These are phyloP conservation scores for Dreissena polymorpha DNA, from an alignment of 1,140 invertebrate species.

Conservation along the genomic window DNA sequence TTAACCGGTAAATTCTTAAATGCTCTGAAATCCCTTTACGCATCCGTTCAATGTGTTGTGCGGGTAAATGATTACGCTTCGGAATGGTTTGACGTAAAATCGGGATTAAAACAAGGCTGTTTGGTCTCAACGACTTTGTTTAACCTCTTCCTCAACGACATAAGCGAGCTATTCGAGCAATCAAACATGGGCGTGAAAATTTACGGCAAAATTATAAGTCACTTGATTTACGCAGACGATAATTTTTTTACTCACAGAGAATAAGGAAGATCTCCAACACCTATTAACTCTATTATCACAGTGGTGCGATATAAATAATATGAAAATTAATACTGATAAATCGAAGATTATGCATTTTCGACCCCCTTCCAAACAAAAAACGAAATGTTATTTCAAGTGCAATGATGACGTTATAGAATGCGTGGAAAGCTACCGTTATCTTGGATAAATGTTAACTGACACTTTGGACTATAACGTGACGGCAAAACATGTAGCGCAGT, in stretches of 20 bases:
- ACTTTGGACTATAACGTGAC: slow-evolving; percentile 8
- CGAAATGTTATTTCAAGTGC: not conserved
- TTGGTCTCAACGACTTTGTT: not conserved
- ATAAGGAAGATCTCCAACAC: slow-evolving; percentile 26
- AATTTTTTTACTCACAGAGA: slow-evolving; percentile 15
- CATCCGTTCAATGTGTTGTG: not conserved
- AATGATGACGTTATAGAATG: not conserved
- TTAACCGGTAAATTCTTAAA: not conserved
- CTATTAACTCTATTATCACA: not conserved
- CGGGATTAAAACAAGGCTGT: slow-evolving; percentile 15
- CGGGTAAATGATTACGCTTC: slow-evolving; percentile 1
- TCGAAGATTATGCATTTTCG: slow-evolving; percentile 45
- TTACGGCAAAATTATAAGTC: slow-evolving; percentile 1
- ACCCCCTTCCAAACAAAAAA: not conserved
- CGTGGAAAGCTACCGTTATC: slow-evolving; percentile 2
- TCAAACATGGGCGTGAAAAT: slow-evolving; percentile 10
- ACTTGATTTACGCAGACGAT: slow-evolving; percentile 37
- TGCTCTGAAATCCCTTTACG: not conserved
- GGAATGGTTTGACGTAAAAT: slow-evolving; percentile 9
- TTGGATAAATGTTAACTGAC: not conserved
- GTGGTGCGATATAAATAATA: slow-evolving; percentile 24
- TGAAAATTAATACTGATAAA: slow-evolving; percentile 17
- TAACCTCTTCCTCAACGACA: slow-evolving; percentile 21
- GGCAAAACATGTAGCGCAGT: slow-evolving; percentile 14
- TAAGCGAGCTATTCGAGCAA: not conserved